These are phyloP conservation scores for Regulus satrapa DNA, from an alignment of 2,113 vertebrate genomes.

Conservation along the genomic window DNA sequence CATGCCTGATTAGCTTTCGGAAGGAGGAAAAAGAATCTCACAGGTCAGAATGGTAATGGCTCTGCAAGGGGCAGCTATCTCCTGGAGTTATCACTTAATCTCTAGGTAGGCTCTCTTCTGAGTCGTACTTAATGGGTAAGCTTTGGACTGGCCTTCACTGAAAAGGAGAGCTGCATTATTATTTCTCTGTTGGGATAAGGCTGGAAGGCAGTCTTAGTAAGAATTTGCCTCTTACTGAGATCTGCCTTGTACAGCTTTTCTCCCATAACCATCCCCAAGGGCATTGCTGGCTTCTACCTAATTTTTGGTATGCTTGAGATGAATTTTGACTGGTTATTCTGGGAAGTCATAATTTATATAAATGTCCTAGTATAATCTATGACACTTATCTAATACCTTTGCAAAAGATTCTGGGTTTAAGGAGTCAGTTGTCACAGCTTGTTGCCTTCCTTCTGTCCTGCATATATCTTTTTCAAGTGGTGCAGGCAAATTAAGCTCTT, in stretches of 20 bases:
- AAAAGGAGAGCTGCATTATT: not conserved
- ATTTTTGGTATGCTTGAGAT: not conserved
- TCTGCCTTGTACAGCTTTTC: not conserved
- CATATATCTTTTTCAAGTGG: not conserved
- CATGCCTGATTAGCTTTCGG: not conserved
- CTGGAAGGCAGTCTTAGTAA: not conserved
- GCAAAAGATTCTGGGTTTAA: not conserved
- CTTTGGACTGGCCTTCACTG: not conserved
- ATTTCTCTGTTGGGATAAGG: not conserved
- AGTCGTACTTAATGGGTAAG: not conserved
- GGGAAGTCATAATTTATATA: not conserved
- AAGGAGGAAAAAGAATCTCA: not conserved
- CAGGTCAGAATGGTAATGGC: not conserved
- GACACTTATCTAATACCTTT: not conserved
- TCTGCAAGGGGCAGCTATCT: not conserved
- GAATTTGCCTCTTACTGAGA: not conserved
- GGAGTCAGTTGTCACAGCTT: not conserved
- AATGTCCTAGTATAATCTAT: not conserved
- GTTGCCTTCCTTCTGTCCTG: not conserved
- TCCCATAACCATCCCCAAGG: not conserved
- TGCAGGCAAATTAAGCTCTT: not conserved
- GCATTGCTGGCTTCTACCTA: not conserved
- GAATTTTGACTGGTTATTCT: not conserved
- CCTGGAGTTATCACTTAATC: slow-evolving; percentile 4
- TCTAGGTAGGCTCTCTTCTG: not conserved